Evolutionary conservation across 2,797 vertebrate genomes (phyloP).

Genomic region (Mus caroli): DNA sequence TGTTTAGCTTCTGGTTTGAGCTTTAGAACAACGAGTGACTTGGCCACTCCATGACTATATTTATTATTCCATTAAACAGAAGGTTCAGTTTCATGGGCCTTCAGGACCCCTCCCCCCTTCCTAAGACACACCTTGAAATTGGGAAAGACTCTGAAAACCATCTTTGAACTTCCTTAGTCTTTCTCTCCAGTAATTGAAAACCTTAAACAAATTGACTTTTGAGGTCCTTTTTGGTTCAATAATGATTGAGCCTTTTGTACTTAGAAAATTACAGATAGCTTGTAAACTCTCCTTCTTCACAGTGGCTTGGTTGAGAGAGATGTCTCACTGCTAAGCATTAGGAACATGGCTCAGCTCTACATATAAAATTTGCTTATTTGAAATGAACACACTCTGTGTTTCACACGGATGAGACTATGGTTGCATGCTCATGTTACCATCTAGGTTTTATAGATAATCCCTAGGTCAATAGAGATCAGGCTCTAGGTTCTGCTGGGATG

Average conservation of each 20-base stretch:
- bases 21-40: background rate
- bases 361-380: slow-evolving; percentile 6
- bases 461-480: background rate
- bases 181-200: slow-evolving; percentile 49
- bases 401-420: background rate
- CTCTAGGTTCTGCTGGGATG: slow-evolving; percentile 23
- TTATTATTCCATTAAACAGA: slow-evolving; percentile 33
- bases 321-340: background rate
- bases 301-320: background rate
- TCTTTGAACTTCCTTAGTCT: background rate
- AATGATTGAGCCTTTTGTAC: slow-evolving; percentile 55
- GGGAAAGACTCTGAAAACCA: slow-evolving; percentile 7
- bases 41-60: slow-evolving; percentile 15
- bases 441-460: slow-evolving; percentile 56
- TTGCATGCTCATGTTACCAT: background rate
- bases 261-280: slow-evolving; percentile 37
- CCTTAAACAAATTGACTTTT: slow-evolving; percentile 61
- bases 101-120: background rate
- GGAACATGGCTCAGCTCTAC: background rate
- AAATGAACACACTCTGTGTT: slow-evolving; percentile 52
- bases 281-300: background rate
- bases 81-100: slow-evolving; percentile 13
- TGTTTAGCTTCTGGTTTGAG: fast-evolving
- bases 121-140: background rate
- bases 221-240: slow-evolving; percentile 51